Evolutionary conservation across 2,113 vertebrate species (phyloP).

Genomic region (Clarias macrocephalus): DNA sequence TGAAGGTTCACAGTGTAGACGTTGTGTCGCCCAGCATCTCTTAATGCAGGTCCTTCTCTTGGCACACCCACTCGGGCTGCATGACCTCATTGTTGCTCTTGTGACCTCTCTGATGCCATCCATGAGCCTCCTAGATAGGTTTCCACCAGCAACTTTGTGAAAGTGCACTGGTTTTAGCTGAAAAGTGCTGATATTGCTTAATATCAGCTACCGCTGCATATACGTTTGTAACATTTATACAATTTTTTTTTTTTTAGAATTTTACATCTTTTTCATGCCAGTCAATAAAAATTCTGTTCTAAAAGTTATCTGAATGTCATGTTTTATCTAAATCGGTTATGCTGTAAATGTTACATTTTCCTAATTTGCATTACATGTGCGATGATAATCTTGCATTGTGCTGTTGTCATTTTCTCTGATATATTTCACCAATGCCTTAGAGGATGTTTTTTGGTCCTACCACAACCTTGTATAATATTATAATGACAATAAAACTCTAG

Average conservation of each 20-base stretch:
- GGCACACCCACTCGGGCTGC: constrained; percentile 17
- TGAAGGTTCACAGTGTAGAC: constrained; percentile 53
- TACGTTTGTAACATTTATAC: background rate
- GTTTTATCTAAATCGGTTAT: no score
- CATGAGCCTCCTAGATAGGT: background rate
- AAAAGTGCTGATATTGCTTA: background rate
- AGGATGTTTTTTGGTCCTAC: background rate
- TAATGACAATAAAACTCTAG: background rate
- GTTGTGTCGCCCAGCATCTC: constrained; percentile 52
- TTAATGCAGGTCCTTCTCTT: constrained; percentile 25
- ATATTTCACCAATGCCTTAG: background rate
- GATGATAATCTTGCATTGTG: background rate
- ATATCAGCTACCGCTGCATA: background rate
- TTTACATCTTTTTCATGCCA: background rate
- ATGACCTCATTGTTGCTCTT: constrained; percentile 30
- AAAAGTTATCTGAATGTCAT: no score
- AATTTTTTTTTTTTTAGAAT: background rate
- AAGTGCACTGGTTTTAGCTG: background rate
- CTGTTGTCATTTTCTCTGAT: background rate
- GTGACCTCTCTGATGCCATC: constrained; percentile 13
- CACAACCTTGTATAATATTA: background rate
- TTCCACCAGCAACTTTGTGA: background rate
- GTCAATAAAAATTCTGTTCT: background rate
- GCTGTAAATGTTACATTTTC: background rate
- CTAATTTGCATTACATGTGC: background rate